Evolutionary conservation across 2,113 vertebrate species (phyloP).

Genomic region (Spea bombifrons): DNA sequence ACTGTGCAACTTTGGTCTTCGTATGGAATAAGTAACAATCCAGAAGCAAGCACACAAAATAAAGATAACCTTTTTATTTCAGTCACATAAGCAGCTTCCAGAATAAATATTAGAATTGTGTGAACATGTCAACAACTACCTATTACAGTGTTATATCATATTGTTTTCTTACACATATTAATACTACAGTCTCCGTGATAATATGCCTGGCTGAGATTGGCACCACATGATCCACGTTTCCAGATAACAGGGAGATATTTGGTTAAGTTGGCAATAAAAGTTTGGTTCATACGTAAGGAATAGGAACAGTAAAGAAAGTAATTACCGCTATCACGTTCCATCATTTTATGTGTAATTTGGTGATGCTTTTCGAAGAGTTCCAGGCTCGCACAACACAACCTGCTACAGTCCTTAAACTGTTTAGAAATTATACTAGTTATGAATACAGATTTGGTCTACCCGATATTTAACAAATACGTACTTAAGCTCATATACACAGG

Average conservation of each 20-base stretch:
- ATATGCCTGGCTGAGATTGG: conserved; percentile 6
- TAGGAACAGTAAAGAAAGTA: not conserved
- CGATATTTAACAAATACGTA: conserved; percentile 14
- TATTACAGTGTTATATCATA: conserved; percentile 18
- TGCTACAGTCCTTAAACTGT: not conserved
- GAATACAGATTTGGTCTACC: no score
- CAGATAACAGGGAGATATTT: not conserved
- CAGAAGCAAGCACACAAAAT: no score
- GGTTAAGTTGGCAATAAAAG: not conserved
- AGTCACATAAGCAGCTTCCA: conserved; percentile 9
- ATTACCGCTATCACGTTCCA: not conserved
- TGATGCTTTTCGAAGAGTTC: not conserved
- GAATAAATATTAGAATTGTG: conserved; percentile 29
- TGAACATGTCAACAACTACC: conserved; percentile 5
- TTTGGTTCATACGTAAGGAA: not conserved
- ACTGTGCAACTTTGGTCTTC: no score
- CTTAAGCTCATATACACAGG: not conserved
- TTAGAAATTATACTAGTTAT: no score
- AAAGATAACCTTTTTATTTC: conserved; percentile 20
- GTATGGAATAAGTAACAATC: no score
- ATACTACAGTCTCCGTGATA: not conserved
- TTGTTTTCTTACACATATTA: not conserved
- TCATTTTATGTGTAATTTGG: not conserved
- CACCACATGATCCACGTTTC: not conserved
- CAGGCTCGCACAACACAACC: not conserved